Conservation (phyloP, 2,888 invertebrate species). For the Branchellion lobata region DNA sequence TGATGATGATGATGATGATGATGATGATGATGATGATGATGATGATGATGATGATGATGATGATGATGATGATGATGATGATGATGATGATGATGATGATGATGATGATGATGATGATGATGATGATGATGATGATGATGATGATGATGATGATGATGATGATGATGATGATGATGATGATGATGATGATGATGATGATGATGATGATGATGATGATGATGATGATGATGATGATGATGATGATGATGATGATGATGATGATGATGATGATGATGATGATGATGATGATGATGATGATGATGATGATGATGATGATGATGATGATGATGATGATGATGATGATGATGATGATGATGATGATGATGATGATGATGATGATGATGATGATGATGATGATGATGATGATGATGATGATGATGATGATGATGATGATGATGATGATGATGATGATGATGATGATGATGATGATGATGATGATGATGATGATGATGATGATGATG, state of each 20-base stretch:
- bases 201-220: background rate
- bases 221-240: slow-evolving; percentile 17
- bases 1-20: slow-evolving; percentile 15
- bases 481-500: background rate
- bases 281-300: slow-evolving; percentile 5
- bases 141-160: slow-evolving; percentile 33
- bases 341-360: slow-evolving; percentile 26
- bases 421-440: background rate
- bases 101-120: slow-evolving; percentile 9
- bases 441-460: slow-evolving; percentile 9
- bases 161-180: slow-evolving; percentile 37
- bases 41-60: slow-evolving; percentile 24
- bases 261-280: slow-evolving; percentile 19
- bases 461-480: background rate
- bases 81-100: slow-evolving; percentile 24
- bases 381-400: background rate
- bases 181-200: background rate
- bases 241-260: slow-evolving; percentile 22
- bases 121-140: slow-evolving; percentile 34
- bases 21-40: background rate
- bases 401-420: background rate
- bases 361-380: background rate
- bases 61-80: slow-evolving; percentile 17
- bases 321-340: slow-evolving; percentile 5
- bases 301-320: background rate